phyloP scores from a whole-genome alignment of 92 coral and sea anemone genomes.

The Phymanthus crucifer region DNA sequence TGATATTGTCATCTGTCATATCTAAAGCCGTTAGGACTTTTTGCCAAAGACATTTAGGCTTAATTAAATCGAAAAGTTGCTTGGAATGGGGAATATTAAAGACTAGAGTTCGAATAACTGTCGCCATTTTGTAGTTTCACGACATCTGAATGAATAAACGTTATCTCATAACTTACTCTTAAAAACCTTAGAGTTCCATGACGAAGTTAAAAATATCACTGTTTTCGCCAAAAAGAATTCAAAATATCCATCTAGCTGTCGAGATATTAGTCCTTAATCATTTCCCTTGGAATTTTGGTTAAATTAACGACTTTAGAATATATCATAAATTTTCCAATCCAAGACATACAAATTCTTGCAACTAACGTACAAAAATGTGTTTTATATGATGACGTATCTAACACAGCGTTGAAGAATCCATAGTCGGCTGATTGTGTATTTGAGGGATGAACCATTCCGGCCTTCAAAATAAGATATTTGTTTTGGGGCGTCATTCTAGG shows the following conservation, averaged over 20 bases:
- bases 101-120: not conserved
- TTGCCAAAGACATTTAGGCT: not conserved
- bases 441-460: not conserved
- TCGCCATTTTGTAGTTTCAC: not conserved
- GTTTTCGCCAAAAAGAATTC: not conserved
- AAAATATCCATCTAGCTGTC: not conserved
- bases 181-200: not conserved
- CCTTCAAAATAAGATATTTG: not conserved
- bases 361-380: no score
- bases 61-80: not conserved
- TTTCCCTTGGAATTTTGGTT: not conserved
- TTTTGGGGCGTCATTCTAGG: not conserved
- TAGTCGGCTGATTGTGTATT: not conserved
- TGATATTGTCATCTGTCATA: not conserved
- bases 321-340: not conserved
- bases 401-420: not conserved
- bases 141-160: not conserved
- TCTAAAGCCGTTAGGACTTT: not conserved
- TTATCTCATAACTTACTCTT: not conserved
- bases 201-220: not conserved
- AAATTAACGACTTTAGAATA: not conserved
- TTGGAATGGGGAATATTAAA: not conserved
- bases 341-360: no score
- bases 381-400: not conserved
- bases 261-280: not conserved